Percentiles rank a stretch among this genome's conserved stretches.
phyloP scores from a whole-genome alignment of 2,113 vertebrate species.

The Thalassarche chlororhynchos region DNA sequence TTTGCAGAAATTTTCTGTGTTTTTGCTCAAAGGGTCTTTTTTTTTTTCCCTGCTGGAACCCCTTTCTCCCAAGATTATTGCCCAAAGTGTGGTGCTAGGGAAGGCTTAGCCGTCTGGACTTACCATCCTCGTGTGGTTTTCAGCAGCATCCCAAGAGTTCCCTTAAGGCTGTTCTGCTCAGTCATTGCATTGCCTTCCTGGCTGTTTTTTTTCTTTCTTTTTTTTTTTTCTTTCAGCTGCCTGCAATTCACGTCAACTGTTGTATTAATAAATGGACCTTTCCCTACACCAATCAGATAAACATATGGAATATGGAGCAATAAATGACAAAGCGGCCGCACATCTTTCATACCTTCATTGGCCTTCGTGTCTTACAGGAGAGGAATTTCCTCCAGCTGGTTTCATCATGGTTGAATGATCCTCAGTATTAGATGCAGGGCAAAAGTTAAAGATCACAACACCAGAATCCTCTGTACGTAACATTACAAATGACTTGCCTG shows the following conservation, averaged over 20 bases:
- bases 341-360: not conserved
- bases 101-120: not conserved
- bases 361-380: not conserved
- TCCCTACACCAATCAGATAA: not conserved
- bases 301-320: not conserved
- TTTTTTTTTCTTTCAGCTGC: not conserved
- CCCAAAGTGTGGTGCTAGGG: not conserved
- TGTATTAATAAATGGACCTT: conserved; percentile 14
- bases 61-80: not conserved
- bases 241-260: not conserved
- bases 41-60: not conserved
- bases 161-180: not conserved
- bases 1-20: not conserved
- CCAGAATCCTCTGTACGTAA: not conserved
- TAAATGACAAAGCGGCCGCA: conserved; percentile 2
- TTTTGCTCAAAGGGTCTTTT: not conserved
- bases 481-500: not conserved
- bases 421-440: not conserved
- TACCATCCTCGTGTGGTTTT: not conserved
- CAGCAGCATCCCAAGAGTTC: not conserved
- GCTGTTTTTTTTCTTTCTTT: fast-evolving
- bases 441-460: conserved; percentile 34
- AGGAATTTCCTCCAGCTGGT: conserved; percentile 29
- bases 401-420: not conserved
- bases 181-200: not conserved